phyloP scores from a whole-genome alignment of 2,797 vertebrate genomes.

The Arctocebus calabarensis region DNA sequence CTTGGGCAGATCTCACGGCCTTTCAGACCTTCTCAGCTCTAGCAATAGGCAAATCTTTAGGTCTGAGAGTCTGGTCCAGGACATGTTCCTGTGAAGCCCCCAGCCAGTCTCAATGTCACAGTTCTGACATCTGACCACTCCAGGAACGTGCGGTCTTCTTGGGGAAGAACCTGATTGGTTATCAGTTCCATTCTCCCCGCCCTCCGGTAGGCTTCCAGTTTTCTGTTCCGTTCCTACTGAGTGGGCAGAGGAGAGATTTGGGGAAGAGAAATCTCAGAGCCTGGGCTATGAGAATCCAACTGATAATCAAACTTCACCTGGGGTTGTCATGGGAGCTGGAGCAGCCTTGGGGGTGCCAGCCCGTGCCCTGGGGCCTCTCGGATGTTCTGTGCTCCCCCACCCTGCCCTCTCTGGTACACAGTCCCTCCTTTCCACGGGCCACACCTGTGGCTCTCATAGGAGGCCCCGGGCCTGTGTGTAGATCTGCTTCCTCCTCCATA shows the following conservation, averaged over 20 bases:
- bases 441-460: background rate
- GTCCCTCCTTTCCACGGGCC: background rate
- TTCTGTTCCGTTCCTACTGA: background rate
- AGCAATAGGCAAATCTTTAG: too few species aligned
- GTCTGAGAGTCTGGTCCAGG: too few species aligned
- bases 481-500: background rate
- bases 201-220: background rate
- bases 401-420: too few species aligned
- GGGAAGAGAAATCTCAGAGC: background rate
- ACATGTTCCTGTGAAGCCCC: too few species aligned
- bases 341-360: background rate
- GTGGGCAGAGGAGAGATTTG: background rate
- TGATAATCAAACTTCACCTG: background rate
- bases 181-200: background rate
- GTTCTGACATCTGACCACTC: background rate
- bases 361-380: background rate
- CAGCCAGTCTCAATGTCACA: background rate
- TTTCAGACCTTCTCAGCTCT: too few species aligned
- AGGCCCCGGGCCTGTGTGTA: background rate
- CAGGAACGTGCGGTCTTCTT: background rate
- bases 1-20: background rate
- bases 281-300: background rate
- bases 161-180: background rate
- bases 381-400: background rate
- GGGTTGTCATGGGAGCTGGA: background rate